Percentiles rank a stretch among this genome's conserved stretches.
Evolutionary conservation across 2,888 invertebrate genomes (phyloP).

Genomic region (Stenodema calcarata): DNA sequence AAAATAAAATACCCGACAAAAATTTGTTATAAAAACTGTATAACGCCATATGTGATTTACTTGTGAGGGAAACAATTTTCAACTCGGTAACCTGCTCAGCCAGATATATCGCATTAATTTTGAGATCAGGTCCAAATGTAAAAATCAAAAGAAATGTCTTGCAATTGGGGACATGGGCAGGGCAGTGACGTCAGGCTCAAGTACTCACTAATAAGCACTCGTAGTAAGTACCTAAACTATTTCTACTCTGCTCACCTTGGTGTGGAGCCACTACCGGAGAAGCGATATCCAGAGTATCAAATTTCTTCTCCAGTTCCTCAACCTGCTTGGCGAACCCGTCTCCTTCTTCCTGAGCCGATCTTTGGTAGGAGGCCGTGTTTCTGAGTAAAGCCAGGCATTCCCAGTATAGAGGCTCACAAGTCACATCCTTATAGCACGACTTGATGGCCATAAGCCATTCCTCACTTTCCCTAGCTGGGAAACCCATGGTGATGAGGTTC

Average conservation of each 20-base stretch:
- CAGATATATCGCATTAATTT: too few species aligned
- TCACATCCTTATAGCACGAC: neutral
- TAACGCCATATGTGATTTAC: too few species aligned
- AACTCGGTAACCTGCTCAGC: too few species aligned
- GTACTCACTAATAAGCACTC: too few species aligned
- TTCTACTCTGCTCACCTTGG: neutral
- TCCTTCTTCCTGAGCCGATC: neutral
- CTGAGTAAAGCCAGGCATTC: neutral
- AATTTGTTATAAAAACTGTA: too few species aligned
- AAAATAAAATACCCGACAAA: too few species aligned
- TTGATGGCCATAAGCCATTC: conserved; percentile 13
- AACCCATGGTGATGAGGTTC: neutral
- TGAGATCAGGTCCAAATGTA: too few species aligned
- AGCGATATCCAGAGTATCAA: neutral
- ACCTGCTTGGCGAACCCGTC: neutral
- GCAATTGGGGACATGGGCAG: too few species aligned
- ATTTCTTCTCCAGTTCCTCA: conserved; percentile 11
- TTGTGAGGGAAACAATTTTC: too few species aligned
- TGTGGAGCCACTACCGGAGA: neutral
- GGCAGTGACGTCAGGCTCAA: too few species aligned
- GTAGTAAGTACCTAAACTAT: neutral
- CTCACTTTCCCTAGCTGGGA: conserved; percentile 3
- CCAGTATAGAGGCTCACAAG: conserved; percentile 20
- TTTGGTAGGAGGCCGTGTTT: neutral
- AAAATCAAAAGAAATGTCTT: too few species aligned